Evolutionary conservation across 2,797 vertebrate genomes (phyloP).

Genomic region (Taenioides sp.): DNA sequence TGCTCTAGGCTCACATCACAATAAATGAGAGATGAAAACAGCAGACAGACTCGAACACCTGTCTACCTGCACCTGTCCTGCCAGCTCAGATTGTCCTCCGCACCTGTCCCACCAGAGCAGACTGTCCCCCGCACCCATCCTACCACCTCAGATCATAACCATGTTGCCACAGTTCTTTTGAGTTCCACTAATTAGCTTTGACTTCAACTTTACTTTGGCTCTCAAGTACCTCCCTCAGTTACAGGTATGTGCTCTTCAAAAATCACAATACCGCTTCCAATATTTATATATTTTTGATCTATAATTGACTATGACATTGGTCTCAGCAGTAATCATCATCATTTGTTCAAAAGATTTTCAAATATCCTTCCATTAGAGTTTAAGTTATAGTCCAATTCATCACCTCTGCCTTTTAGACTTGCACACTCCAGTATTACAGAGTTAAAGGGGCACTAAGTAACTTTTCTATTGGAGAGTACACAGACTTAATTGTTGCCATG

Average conservation of each 20-base stretch:
- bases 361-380: neutral
- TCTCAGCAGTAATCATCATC: neutral
- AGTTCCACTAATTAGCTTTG: conserved; percentile 46
- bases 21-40: conserved; percentile 23
- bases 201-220: conserved; percentile 18
- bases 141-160: conserved; percentile 15
- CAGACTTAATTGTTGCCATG: too few species aligned
- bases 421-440: too few species aligned
- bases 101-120: neutral
- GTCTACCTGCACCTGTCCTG: neutral
- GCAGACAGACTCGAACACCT: conserved; percentile 34
- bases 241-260: conserved; percentile 15
- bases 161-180: conserved; percentile 17
- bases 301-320: too few species aligned
- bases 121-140: conserved; percentile 15
- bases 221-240: conserved; percentile 24
- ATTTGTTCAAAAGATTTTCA: neutral
- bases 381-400: neutral
- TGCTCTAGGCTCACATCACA: conserved; percentile 42
- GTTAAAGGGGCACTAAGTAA: too few species aligned
- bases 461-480: too few species aligned
- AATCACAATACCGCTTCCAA: neutral
- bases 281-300: neutral
- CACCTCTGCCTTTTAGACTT: too few species aligned
- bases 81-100: conserved; percentile 10